phyloP scores from a whole-genome alignment of 2,113 vertebrate genomes.

The Macrotis lagotis region DNA sequence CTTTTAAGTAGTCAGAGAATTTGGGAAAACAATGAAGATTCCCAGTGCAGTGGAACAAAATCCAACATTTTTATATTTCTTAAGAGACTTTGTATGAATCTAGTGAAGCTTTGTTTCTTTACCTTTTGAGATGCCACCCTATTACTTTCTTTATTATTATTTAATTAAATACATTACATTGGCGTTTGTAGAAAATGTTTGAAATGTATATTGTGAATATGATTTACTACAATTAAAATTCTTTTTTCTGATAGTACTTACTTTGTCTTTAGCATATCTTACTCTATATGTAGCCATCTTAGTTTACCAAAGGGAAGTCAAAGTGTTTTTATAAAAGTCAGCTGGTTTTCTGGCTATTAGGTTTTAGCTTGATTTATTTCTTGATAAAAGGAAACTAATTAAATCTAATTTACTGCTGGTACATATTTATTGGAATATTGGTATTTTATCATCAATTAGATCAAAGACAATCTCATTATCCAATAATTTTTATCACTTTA shows the following conservation, averaged over 20 bases:
- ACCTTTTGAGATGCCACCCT: neutral
- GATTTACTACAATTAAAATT: neutral
- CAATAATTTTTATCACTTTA: slow-evolving; percentile 69
- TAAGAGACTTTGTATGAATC: neutral
- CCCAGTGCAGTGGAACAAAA: neutral
- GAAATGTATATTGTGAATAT: neutral
- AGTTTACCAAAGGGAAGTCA: slow-evolving; percentile 60
- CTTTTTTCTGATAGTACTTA: slow-evolving; percentile 54
- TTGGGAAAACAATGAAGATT: neutral
- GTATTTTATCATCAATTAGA: slow-evolving; percentile 79
- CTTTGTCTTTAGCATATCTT: slow-evolving; percentile 32
- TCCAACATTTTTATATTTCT: neutral
- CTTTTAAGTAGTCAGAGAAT: neutral
- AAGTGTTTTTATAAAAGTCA: slow-evolving; percentile 74
- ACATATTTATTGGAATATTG: slow-evolving; percentile 78
- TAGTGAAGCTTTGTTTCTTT: neutral
- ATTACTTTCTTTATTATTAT: neutral
- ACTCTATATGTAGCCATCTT: slow-evolving; percentile 58
- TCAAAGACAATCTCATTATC: slow-evolving; percentile 67
- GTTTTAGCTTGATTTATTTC: slow-evolving; percentile 78
- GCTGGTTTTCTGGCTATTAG: slow-evolving; percentile 67
- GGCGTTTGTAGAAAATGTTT: neutral
- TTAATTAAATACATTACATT: neutral
- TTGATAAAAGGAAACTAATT: slow-evolving; percentile 77
- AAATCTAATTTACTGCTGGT: slow-evolving; percentile 75